A percentile compares a stretch with the other conserved stretches of the same genome.
Conservation (phyloP, 2,888 invertebrate genomes). For the Lasioglossum morio region DNA sequence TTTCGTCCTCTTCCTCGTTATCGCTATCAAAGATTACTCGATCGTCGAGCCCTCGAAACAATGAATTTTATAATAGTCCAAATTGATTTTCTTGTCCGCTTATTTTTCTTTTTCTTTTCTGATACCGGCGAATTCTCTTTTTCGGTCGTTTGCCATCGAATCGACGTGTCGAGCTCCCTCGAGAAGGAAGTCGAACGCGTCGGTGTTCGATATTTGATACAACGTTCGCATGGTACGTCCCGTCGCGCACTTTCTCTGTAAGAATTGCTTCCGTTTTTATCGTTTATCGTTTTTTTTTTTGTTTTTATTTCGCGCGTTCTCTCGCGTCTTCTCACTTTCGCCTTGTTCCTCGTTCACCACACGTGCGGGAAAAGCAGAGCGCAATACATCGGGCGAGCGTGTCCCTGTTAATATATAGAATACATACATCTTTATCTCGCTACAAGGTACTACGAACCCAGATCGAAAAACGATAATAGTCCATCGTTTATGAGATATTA, state of each 20-base stretch:
- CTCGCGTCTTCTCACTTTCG: not conserved
- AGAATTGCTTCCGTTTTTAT: not conserved
- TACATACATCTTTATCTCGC: slow-evolving; percentile 72
- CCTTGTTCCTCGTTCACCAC: not conserved
- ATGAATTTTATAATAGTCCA: not conserved
- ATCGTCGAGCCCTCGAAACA: not conserved
- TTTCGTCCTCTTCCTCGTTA: not conserved
- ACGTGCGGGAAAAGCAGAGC: slow-evolving; percentile 25
- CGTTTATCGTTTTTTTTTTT: not conserved
- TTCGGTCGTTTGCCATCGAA: not conserved
- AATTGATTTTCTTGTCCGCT: slow-evolving; percentile 2
- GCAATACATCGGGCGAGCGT: slow-evolving; percentile 73
- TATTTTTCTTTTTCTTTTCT: not conserved
- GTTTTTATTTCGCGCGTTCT: not conserved
- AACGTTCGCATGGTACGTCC: not conserved
- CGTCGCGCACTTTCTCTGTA: not conserved
- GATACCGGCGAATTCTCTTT: not conserved
- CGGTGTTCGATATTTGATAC: not conserved
- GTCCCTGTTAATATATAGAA: slow-evolving; percentile 73
- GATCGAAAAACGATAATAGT: slow-evolving; percentile 62
- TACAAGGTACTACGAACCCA: slow-evolving; percentile 69
- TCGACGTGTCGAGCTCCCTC: not conserved
- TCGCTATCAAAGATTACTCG: not conserved
- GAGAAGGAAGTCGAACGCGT: not conserved
- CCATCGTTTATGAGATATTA: slow-evolving; percentile 57